Percentiles rank a stretch among this genome's conserved stretches.
phyloP scores from a whole-genome alignment of 2,888 invertebrate genomes.

The Anoplius nigerrimus region DNA sequence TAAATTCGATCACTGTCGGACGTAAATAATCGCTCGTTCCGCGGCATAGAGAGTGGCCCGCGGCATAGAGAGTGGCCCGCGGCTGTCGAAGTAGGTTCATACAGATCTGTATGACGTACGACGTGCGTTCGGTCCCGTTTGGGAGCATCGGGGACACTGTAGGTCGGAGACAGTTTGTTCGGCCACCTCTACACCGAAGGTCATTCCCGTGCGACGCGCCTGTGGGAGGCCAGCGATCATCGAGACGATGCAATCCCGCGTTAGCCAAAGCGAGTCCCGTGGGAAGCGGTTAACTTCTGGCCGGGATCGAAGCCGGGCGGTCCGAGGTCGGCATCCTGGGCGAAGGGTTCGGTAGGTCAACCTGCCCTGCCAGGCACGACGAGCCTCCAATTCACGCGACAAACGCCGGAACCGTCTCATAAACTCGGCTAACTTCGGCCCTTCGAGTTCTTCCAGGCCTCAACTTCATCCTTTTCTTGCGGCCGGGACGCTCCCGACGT shows the following conservation, averaged over 20 bases:
- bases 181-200: conserved; percentile 6
- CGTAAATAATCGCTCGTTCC: not conserved
- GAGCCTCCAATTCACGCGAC: conserved; percentile 37
- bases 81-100: not conserved
- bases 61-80: no score
- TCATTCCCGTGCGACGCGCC: conserved; percentile 1
- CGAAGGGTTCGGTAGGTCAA: conserved; percentile 38
- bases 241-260: conserved; percentile 30
- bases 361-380: conserved; percentile 26
- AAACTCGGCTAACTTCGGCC: conserved; percentile 28
- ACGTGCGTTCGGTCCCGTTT: not conserved
- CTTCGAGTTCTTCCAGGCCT: not conserved
- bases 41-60: no score
- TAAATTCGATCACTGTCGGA: not conserved
- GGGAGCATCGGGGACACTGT: conserved; percentile 16
- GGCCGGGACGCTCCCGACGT: no score
- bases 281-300: conserved; percentile 33
- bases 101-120: not conserved
- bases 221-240: conserved; percentile 31
- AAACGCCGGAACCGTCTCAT: conserved; percentile 44
- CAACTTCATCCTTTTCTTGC: not conserved
- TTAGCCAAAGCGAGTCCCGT: conserved; percentile 35
- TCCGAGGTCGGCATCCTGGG: conserved; percentile 22
- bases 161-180: conserved; percentile 26
- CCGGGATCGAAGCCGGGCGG: conserved; percentile 15